A percentile compares a stretch with the other conserved stretches of the same genome.
phyloP scores from a whole-genome alignment of 2,888 invertebrate genomes.

The Abrostola triplasia region DNA sequence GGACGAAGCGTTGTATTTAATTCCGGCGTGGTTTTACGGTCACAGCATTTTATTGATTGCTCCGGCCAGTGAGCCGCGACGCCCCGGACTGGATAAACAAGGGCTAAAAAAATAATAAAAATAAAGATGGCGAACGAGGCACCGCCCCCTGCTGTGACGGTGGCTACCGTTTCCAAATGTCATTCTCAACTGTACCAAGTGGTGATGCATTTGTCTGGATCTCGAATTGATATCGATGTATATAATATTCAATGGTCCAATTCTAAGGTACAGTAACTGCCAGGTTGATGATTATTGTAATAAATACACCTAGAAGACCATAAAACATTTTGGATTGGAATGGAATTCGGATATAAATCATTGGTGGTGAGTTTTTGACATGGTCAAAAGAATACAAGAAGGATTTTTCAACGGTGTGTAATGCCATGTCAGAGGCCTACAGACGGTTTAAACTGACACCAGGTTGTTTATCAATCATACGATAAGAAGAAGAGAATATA shows the following conservation, averaged over 20 bases:
- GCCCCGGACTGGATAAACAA: constrained; percentile 85
- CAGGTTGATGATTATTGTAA: too few relatives aligned
- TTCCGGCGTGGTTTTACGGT: constrained; percentile 82
- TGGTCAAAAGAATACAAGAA: too few relatives aligned
- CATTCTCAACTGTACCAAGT: constrained; percentile 74
- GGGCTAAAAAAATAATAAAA: constrained; percentile 81
- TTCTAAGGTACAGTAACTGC: too few relatives aligned
- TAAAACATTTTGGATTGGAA: too few relatives aligned
- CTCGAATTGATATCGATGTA: constrained; percentile 50
- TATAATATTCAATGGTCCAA: not conserved
- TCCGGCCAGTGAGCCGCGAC: constrained; percentile 80
- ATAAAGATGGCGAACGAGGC: constrained; percentile 82
- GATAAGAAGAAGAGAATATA: too few relatives aligned
- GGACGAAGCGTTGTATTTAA: constrained; percentile 76
- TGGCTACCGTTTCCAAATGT: constrained; percentile 86
- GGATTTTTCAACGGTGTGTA: too few relatives aligned
- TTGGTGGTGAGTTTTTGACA: too few relatives aligned
- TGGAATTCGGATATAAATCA: too few relatives aligned
- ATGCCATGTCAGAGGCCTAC: too few relatives aligned
- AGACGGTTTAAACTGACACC: too few relatives aligned
- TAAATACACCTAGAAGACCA: too few relatives aligned
- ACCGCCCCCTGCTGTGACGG: constrained; percentile 83
- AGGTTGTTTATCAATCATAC: too few relatives aligned
- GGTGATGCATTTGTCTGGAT: constrained; percentile 50
- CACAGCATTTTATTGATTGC: constrained; percentile 86